Conservation (phyloP, 2,797 vertebrate genomes). For the Octomys mimax region DNA sequence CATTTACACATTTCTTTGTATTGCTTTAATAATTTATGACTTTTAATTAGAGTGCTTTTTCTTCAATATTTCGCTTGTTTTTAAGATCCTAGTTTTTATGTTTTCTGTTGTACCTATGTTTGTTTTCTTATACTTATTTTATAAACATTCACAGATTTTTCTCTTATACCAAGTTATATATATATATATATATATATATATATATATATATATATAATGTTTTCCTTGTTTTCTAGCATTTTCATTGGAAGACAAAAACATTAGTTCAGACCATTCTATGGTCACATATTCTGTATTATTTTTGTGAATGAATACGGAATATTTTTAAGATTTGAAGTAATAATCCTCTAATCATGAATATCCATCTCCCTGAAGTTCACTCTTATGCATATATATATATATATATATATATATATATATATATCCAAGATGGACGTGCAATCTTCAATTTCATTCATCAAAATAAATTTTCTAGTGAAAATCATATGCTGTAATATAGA, state of each 20-base stretch:
- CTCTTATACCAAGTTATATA: not conserved
- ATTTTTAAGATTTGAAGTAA: too few species aligned
- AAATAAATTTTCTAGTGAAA: not conserved
- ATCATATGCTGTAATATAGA: not conserved
- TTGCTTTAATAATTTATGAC: not conserved
- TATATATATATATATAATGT: too few species aligned
- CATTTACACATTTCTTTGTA: not conserved
- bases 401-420: not conserved
- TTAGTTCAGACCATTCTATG: too few species aligned
- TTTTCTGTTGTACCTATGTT: not conserved
- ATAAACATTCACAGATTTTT: not conserved
- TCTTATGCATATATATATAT: too few species aligned
- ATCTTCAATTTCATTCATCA: not conserved
- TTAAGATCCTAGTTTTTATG: not conserved
- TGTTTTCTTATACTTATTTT: constrained; percentile 16
- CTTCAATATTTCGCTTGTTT: not conserved
- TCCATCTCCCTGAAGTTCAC: too few species aligned
- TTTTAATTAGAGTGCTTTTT: not conserved
- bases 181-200: not conserved
- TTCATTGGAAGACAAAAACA: too few species aligned
- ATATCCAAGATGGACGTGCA: not conserved
- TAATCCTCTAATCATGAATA: too few species aligned
- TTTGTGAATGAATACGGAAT: too few species aligned
- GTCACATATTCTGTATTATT: too few species aligned
- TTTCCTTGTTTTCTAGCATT: too few species aligned